Evolutionary conservation across 2,113 vertebrate species (phyloP), one percentile per base, ranked within the genome.

Genomic region (Perca fluviatilis): DNA sequence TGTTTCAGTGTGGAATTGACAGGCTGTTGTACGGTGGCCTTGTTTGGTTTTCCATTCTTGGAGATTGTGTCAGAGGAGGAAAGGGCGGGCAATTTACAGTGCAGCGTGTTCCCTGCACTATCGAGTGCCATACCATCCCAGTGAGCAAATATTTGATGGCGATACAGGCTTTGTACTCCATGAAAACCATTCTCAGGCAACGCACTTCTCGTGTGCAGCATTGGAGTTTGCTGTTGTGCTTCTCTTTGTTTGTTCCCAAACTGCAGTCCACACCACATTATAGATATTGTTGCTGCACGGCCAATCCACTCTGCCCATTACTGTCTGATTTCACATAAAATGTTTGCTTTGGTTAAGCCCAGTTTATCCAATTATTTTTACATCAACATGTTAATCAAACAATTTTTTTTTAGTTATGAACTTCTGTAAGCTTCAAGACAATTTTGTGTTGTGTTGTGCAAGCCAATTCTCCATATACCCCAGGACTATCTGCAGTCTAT

Each of bases 121-220:
- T 84, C 18, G 25, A 81, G 78, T 71, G 75, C 40, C 3, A 43
- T 43, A 47, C 74, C 33, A 33, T 66, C 86, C 76, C 66, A 66
- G n/a, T 84, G 58, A 78, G 86, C 88, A 90, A 92, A 94, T 90
- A 94, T 93, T 91, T 92, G 85, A 79, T 19, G 7, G 51, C 5
- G 75, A 62, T 63, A 74, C 68, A 79, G 75, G 53, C 78, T 88
- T 79, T 87, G 80, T 84, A 5, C 70, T 40, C 63, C 16, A 4
- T 61, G 47, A 43, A 84, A 79, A 74, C 36, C 65, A 21, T 67
- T 65, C 43, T 86, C 36, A 67, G 23, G 15, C 60, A 65, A 65
- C 43, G 18, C 43, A 40, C 18, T 50, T 54, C n/a, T 85, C 27
- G 25, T 54, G 15, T 76, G 60, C 36, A 14, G 74, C 46, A 9